These are phyloP conservation scores for Acipenser ruthenus DNA, from an alignment of 2,797 vertebrate genomes.

Conservation along the genomic window DNA sequence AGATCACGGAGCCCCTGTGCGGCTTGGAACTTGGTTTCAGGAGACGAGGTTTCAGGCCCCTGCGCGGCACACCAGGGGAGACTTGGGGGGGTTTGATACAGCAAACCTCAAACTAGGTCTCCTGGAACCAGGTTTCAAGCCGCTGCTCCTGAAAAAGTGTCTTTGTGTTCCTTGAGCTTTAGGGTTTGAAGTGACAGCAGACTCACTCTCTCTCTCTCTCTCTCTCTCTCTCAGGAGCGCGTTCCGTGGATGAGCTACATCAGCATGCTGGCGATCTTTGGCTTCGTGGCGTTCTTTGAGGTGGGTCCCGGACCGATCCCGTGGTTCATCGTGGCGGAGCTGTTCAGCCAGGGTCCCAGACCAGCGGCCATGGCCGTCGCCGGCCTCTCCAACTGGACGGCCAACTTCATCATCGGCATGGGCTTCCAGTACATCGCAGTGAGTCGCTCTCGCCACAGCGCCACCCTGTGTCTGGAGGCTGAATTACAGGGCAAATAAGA, in stretches of 20 bases:
- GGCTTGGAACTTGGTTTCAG: too few species aligned
- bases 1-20: too few species aligned
- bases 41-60: too few species aligned
- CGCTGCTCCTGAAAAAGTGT: too few species aligned
- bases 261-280: conserved; percentile 78
- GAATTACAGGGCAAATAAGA: too few species aligned
- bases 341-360: conserved; percentile 84
- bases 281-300: conserved; percentile 87
- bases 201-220: neutral
- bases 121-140: too few species aligned
- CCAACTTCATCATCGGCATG: conserved; percentile 86
- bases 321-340: conserved; percentile 87
- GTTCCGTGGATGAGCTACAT: conserved; percentile 74
- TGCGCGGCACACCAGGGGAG: too few species aligned
- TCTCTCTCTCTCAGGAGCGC: conserved; percentile 50
- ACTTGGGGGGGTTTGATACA: too few species aligned
- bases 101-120: too few species aligned
- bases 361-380: conserved; percentile 83
- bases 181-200: too few species aligned
- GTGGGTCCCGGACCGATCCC: conserved; percentile 85
- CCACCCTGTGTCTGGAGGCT: conserved; percentile 10
- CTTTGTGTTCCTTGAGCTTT: too few species aligned
- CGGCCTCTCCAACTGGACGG: conserved; percentile 80
- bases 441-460: conserved; percentile 50
- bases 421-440: conserved; percentile 79